Base-by-base conservation (phyloP, 2,888 invertebrate species). In the Diachrysia chrysitis region DNA sequence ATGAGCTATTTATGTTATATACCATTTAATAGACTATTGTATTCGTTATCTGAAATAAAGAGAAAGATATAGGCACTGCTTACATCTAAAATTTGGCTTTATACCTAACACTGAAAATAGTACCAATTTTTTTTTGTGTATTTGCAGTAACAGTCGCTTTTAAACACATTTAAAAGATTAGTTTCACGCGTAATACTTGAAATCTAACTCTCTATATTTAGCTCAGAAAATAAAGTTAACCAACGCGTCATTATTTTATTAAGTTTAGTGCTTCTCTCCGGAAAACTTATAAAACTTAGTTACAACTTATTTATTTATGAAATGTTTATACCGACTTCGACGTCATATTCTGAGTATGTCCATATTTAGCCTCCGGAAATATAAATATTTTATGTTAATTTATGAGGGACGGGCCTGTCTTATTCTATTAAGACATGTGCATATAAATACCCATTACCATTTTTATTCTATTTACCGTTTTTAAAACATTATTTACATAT, bases 351-450 rank as follows among this genome's bases (percentile, higher is more conserved):
- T n/a, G n/a, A 42, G 42, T 42, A 42, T 1, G 6, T 6, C 16
- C n/a, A 5, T 42, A 42, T 42, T 37, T 42, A 42, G 42, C 4
- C 10, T 1, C 14, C 9, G 2, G 1, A n/a, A 42, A 42, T 4
- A 37, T 16, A 16, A 37, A n/a, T 6, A 73, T 61, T 63, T 58
- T 58, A 74, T 74, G 73, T 48, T 67, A 77, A 74, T 77, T 74
- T 74, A 77, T 73, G 46, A 68, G 68, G 78, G 78, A 67, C 78
- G 58, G 59, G 57, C 4, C 73, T 67, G 58, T 77, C 72, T 73
- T 67, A 72, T 77, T 73, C 67, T 48, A 77, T 77, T 77, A 76
- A 73, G 77, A 72, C 66, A 72, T 72, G 72, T 74, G 78, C 78
- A 74, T 63, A 77, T 74, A 63, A 55, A 58, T 67, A 72, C 73